Base-by-base conservation (phyloP, 1,140 invertebrate genomes). In the Aphidius gifuensis region DNA sequence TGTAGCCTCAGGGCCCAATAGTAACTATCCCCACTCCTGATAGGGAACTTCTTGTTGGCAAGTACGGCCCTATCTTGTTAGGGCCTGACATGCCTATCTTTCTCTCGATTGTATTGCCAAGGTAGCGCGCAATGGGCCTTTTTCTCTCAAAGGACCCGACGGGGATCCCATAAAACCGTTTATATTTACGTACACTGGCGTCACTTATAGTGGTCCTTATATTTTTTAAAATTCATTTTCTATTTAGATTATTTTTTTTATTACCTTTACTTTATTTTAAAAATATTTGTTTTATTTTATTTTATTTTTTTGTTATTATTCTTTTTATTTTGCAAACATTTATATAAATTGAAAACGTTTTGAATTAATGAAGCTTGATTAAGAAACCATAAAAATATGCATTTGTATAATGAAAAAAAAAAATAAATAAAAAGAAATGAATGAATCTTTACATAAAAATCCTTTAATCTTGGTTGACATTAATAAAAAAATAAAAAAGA, bases 41-140 rank as follows among this genome's bases (percentile, higher is more conserved):
- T 32, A 32, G 23, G 23, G 23, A 32, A 32, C 23, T 32, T 32
- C 2, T 32, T 32, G 23, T 32, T 32, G 23, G 23, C 23, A 66
- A 62, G 61, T 51, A 61, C 66, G 68, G 69, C 67, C 69, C 70
- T 69, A 73, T 70, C 74, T 77, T 75, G 77, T 78, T 77, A 78
- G 74, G 71, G 68, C 66, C 75, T 78, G 74, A 78, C 76, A 78
- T 72, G 69, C 73, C 74, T 16, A 23, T 48, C 72, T 75, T 77
- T 73, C 71, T 73, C 71, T 70, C 70, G 39, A 71, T 75, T 59
- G 55, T 60, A 71, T 73, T 73, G 67, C 67, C 38, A 23, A 51
- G 60, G 69, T 68, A 73, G 68, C 65, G 68, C 65, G 68, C 73
- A 63, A 53, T 55, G 55, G 67, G 23, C 23, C 23, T 32, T 32